A percentile compares a stretch with the other conserved stretches of the same genome.
Conservation (phyloP, 2,113 vertebrate species). For the human region DNA sequence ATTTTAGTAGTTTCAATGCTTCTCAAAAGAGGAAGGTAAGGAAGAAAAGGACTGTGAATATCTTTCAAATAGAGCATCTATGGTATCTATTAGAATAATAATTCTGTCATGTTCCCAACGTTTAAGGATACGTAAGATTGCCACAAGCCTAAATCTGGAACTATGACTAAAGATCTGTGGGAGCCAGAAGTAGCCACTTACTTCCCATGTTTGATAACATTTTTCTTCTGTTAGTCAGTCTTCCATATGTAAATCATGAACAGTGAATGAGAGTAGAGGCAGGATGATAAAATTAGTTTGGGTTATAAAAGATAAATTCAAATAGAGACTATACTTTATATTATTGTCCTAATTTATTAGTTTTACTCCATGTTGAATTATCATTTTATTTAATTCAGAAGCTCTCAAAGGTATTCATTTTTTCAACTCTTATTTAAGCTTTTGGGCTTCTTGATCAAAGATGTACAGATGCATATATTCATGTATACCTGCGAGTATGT, state of each 20-base stretch:
- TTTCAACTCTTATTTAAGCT: neutral
- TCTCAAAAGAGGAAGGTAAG: neutral
- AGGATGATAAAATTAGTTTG: neutral
- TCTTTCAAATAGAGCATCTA: neutral
- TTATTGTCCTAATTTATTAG: neutral
- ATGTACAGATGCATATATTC: neutral
- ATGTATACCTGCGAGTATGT: neutral
- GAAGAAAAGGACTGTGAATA: neutral
- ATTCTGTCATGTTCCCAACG: neutral
- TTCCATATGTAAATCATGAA: neutral
- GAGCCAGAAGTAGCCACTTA: neutral
- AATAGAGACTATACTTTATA: neutral
- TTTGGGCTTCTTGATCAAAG: neutral
- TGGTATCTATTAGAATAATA: neutral
- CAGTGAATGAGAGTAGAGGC: neutral
- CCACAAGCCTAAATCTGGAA: neutral
- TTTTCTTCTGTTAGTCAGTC: neutral
- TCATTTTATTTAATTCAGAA: neutral
- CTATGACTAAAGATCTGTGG: neutral
- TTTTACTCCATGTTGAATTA: neutral
- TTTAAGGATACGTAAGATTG: neutral
- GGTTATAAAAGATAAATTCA: neutral
- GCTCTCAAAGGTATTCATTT: neutral
- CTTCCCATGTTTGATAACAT: neutral
- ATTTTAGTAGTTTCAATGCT: neutral